These are phyloP conservation scores for Doryteuthis pealeii DNA, from an alignment of 1,140 invertebrate genomes.

Conservation along the genomic window DNA sequence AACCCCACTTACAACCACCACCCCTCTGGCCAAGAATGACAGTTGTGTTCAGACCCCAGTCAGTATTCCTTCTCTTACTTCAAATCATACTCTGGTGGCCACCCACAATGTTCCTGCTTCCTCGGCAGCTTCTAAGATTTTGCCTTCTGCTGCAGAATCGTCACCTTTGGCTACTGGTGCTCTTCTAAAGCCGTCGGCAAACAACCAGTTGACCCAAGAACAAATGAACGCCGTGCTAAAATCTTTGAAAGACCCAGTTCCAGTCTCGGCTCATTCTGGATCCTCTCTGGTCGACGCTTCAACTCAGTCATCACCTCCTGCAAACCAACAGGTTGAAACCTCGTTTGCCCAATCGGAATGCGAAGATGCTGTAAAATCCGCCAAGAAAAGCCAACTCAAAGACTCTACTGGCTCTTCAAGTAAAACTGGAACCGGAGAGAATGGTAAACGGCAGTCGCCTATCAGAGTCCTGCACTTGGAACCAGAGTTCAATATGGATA, in stretches of 20 bases:
- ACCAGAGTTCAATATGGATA: slow-evolving; percentile 27
- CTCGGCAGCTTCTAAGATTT: slow-evolving; percentile 17
- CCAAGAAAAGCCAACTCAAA: slow-evolving; percentile 23
- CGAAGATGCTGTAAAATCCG: slow-evolving; percentile 13
- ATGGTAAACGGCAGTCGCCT: slow-evolving; percentile 24
- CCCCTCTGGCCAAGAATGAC: too few relatives aligned
- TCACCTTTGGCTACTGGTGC: background rate
- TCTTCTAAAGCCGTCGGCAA: slow-evolving; percentile 32
- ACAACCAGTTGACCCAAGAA: slow-evolving; percentile 42
- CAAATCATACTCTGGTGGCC: too few relatives aligned
- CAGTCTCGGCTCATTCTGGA: slow-evolving; percentile 26
- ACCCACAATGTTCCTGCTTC: background rate
- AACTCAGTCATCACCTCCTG: slow-evolving; percentile 27
- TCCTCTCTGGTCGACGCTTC: slow-evolving; percentile 23
- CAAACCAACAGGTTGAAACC: slow-evolving; percentile 5
- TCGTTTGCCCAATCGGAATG: background rate
- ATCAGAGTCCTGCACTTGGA: slow-evolving; percentile 31
- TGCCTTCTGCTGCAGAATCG: slow-evolving; percentile 7
- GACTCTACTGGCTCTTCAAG: slow-evolving; percentile 4
- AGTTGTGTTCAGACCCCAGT: too few relatives aligned
- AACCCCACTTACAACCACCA: too few relatives aligned
- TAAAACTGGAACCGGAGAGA: slow-evolving; percentile 12
- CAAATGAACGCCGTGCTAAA: slow-evolving; percentile 48
- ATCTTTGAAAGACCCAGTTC: slow-evolving; percentile 46
- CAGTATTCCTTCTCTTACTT: too few relatives aligned